Base-by-base conservation (phyloP, 1,140 invertebrate genomes). In the Drosophila mayri region DNA sequence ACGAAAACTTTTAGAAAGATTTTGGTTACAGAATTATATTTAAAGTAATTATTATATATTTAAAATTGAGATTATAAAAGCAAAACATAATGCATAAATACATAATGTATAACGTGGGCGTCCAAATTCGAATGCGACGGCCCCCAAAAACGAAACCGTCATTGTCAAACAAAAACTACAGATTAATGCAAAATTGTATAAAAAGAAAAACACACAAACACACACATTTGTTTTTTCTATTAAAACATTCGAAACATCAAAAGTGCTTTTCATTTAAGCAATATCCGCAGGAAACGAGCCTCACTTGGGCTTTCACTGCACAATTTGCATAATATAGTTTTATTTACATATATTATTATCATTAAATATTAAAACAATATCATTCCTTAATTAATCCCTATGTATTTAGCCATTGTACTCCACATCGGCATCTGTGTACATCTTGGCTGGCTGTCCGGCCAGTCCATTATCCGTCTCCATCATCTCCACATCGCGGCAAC, bases 401-500 rank as follows among this genome's bases (percentile, higher is more conserved):
- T 5, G 35, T 30, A 22, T 2, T 59, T 46, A 71, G 43, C 83
- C 82, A 9, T 64, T 68, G 54, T 88, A 92, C 20, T 66, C 79
- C 30, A 92, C 91, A 67, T 92, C 91, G 44, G 88, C 79, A 55
- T 92, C 91, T 63, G 91, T 92, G 43, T 92, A 92, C 70, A 91
- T 92, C 76, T 86, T 80, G 20, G 88, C 50, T 1, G 87, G 75
- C 55, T 79, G 60, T 10, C 65, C 61, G 9, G 57, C 76, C 18
- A 63, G 40, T n/a, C 67, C 77, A 60, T 91, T 81, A 22, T 76
- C 68, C n/a, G 78, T 81, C 65, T 93, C 92, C 82, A 91, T 92
- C 90, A 93, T 92, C 94, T 97, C 96, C 54, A 95, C 81, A 93
- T 98, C 97, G 83, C 97, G 94, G 83, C 97, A 97, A 87, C 95